A percentile compares a stretch with the other conserved stretches of the same genome.
phyloP scores from a whole-genome alignment of 1,140 invertebrate genomes.

The Metopolophium dirhodum region DNA sequence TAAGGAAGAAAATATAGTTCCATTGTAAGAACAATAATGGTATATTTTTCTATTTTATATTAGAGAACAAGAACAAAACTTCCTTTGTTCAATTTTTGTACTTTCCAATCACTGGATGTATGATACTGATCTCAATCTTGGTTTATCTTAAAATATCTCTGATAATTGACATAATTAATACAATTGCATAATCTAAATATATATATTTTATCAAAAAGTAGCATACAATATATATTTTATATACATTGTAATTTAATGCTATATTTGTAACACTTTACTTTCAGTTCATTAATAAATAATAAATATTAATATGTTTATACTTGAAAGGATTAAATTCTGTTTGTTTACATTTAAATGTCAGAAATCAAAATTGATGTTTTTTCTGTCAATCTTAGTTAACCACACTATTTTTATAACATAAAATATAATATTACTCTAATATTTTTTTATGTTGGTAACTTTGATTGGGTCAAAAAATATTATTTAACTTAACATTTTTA shows the following conservation, averaged over 20 bases:
- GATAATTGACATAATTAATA: neutral
- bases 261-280: neutral
- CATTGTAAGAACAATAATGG: neutral
- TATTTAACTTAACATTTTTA: neutral
- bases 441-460: constrained; percentile 23
- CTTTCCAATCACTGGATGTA: neutral
- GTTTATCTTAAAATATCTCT: neutral
- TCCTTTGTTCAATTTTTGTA: neutral
- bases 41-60: neutral
- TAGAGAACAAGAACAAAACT: neutral
- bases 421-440: constrained; percentile 24
- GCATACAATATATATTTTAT: neutral
- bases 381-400: constrained; percentile 13
- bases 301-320: neutral
- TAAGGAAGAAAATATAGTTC: neutral
- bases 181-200: neutral
- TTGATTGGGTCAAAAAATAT: neutral
- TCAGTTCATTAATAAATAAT: neutral
- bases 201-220: neutral
- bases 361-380: neutral
- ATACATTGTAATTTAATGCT: neutral
- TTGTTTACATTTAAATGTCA: neutral
- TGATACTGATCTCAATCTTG: neutral
- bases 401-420: neutral
- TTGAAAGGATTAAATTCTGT: constrained; percentile 9